Percentiles rank a stretch among this genome's conserved stretches.
These are phyloP conservation scores for Zaprionus vittiger DNA, from an alignment of 1,140 invertebrate genomes.

Conservation along the genomic window DNA sequence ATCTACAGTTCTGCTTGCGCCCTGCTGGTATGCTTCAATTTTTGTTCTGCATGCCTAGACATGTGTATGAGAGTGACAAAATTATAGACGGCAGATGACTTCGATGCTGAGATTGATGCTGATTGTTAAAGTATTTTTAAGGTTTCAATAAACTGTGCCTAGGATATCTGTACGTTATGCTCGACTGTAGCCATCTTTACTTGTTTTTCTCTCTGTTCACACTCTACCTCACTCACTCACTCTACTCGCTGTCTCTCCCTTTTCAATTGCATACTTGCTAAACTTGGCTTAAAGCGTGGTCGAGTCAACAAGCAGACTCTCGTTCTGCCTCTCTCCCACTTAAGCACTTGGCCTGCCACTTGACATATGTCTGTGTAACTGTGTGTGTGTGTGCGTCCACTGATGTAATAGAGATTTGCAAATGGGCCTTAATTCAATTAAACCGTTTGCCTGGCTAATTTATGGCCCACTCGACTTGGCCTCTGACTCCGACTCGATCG, in stretches of 20 bases:
- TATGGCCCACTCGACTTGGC: conserved; percentile 28
- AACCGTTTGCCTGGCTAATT: conserved; percentile 40
- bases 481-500: not conserved
- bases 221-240: not conserved
- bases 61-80: no score
- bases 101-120: no score
- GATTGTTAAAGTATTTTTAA: no score
- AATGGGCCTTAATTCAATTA: conserved; percentile 45
- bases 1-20: no score
- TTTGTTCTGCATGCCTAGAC: no score
- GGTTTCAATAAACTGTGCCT: no score
- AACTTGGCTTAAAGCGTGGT: not conserved
- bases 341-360: conserved; percentile 40
- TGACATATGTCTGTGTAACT: conserved; percentile 7
- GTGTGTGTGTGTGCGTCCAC: conserved; percentile 4
- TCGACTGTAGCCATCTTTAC: no score
- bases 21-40: no score
- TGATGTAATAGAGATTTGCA: conserved; percentile 36
- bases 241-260: not conserved
- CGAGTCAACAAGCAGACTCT: not conserved
- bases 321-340: not conserved
- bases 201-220: no score
- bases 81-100: no score
- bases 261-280: not conserved
- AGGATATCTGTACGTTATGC: no score